Base-by-base conservation (phyloP, 1,140 invertebrate genomes). In the Atta colombica region DNA sequence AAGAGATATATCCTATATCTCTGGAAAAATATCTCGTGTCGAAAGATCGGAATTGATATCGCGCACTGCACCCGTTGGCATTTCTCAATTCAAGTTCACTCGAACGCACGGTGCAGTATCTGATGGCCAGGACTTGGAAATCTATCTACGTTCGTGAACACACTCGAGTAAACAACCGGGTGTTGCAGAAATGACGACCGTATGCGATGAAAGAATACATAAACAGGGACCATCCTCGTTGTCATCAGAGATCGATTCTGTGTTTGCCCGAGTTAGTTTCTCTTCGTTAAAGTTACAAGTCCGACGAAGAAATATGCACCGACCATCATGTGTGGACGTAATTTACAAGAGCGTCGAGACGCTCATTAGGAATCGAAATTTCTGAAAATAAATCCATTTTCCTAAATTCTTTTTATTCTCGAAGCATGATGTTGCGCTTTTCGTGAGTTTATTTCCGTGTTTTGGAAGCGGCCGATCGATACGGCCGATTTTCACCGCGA, bases 141-240 rank as follows among this genome's bases (percentile, higher is more conserved):
- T 84, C 55, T 35, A 28, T 66, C 65, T 51, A 35, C 45, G 80
- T 75, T 63, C 39, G 69, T 55, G 69, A 61, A 74, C 68, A 74
- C 55, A 69, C 39, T 74, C 55, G 55, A 75, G 69, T 75, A 84
- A 84, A 84, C 69, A 84, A 61, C 55, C 80, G 55, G 18, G 25
- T 61, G 66, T 58, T 72, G 21, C 80, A 28, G 69, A 84, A 84
- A 74, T 12, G 35, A 53, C n/a, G 45, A 66, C 55, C 16, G 75
- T 8, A 12, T 6, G 21, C 35, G 51, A 71, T 16, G 69, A 28
- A 65, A 75, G 55, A 75, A 61, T 84, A 60, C 25, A 68, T 61
- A 84, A 84, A 84, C 80, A 63, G n/a, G 35, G 31, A 82, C 72
- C 66, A 18, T 45, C 16, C 31, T 45, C 51, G n/a, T 3, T 10